phyloP scores from a whole-genome alignment of 2,113 vertebrate species.

The Scortum barcoo region DNA sequence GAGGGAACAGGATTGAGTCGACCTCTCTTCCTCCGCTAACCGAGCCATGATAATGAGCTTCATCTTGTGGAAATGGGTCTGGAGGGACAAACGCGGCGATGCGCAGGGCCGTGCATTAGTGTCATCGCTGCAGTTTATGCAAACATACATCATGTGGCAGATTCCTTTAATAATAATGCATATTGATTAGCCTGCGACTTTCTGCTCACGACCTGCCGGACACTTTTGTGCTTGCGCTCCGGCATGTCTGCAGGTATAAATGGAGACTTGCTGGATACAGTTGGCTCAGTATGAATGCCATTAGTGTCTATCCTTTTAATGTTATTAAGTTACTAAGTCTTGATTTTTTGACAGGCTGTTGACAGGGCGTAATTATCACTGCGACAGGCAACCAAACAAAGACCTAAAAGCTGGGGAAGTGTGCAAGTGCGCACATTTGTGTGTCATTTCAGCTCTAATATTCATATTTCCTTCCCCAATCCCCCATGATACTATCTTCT shows the following conservation, averaged over 20 bases:
- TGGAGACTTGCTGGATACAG: constrained; percentile 33
- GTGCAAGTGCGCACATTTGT: background rate
- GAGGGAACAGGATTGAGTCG: constrained; percentile 15
- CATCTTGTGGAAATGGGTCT: constrained; percentile 28
- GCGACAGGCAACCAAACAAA: constrained; percentile 45
- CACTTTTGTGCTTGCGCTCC: background rate
- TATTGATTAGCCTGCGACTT: constrained; percentile 46
- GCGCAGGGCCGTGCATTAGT: constrained; percentile 21
- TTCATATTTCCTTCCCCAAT: constrained; percentile 10
- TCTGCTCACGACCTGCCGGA: constrained; percentile 30
- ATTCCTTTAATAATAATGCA: constrained; percentile 31
- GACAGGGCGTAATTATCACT: constrained; percentile 59
- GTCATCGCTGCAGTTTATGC: constrained; percentile 32
- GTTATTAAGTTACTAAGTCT: constrained; percentile 47
- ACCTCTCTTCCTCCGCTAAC: constrained; percentile 33
- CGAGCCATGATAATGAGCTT: constrained; percentile 46
- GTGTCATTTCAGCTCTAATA: constrained; percentile 13
- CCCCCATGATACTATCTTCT: background rate
- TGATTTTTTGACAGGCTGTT: constrained; percentile 49
- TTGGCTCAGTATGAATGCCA: constrained; percentile 35
- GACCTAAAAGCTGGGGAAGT: constrained; percentile 16
- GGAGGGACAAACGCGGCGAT: background rate
- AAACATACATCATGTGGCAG: constrained; percentile 35
- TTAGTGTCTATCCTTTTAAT: constrained; percentile 42
- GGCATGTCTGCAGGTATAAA: constrained; percentile 43